Percentiles rank a stretch among this genome's conserved stretches.
Conservation (phyloP, 2,113 vertebrate genomes). For the Isurus oxyrinchus region DNA sequence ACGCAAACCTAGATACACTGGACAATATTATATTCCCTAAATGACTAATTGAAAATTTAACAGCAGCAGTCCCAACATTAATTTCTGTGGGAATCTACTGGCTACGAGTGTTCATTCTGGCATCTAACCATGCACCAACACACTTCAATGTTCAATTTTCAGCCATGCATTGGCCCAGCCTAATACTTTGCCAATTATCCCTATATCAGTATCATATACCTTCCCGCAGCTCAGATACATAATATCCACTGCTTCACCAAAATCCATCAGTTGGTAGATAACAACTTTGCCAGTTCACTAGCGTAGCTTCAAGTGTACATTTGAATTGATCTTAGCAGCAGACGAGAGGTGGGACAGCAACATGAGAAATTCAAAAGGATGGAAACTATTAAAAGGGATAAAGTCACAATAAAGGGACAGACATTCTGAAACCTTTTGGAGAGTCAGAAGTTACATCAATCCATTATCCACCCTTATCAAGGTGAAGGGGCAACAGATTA, state of each 20-base stretch:
- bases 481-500: background rate
- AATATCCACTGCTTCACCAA: background rate
- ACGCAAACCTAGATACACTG: background rate
- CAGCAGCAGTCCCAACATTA: background rate
- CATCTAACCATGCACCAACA: background rate
- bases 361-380: background rate
- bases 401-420: background rate
- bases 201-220: background rate
- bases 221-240: background rate
- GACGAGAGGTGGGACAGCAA: background rate
- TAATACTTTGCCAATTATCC: background rate
- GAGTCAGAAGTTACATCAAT: background rate
- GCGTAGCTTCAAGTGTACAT: background rate
- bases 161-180: background rate
- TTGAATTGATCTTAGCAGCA: background rate
- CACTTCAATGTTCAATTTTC: background rate
- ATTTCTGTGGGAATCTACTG: background rate
- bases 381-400: background rate
- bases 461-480: background rate
- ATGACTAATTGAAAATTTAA: background rate
- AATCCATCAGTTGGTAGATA: background rate
- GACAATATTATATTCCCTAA: background rate
- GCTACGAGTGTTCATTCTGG: background rate
- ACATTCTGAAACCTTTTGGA: background rate
- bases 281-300: background rate